Conservation (phyloP, 2,888 invertebrate genomes). For the Carcina quercana region DNA sequence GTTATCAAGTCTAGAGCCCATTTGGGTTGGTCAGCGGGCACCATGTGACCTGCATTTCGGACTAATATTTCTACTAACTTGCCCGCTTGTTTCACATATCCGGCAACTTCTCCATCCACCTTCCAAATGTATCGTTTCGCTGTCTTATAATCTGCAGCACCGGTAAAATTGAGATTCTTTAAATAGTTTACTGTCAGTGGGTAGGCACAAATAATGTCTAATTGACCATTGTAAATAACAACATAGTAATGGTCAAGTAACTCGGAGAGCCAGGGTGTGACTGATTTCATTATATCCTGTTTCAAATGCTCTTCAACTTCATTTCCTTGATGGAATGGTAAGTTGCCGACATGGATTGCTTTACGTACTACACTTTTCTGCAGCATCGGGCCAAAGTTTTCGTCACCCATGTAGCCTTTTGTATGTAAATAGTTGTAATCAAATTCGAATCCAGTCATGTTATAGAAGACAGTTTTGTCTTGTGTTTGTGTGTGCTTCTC, state of each 20-base stretch:
- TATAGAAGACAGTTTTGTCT: not conserved
- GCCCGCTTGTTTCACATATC: slow-evolving; percentile 75
- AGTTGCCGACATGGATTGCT: slow-evolving; percentile 85
- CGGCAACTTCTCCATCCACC: slow-evolving; percentile 73
- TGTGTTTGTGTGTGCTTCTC: not conserved
- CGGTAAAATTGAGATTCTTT: slow-evolving; percentile 73
- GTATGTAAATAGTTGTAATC: slow-evolving; percentile 1
- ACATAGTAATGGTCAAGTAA: slow-evolving; percentile 75
- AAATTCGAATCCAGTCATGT: not conserved
- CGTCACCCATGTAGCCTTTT: slow-evolving; percentile 9
- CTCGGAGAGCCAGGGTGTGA: slow-evolving; percentile 76
- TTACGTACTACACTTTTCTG: slow-evolving; percentile 71
- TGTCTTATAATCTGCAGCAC: slow-evolving; percentile 66
- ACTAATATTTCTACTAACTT: slow-evolving; percentile 77
- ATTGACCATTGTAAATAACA: slow-evolving; percentile 85
- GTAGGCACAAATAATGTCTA: slow-evolving; percentile 87
- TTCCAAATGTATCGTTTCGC: slow-evolving; percentile 75
- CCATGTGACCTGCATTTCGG: slow-evolving; percentile 81
- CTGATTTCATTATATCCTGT: slow-evolving; percentile 81
- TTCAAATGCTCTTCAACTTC: slow-evolving; percentile 76
- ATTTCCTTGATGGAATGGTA: slow-evolving; percentile 69
- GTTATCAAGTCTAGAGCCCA: slow-evolving; percentile 78
- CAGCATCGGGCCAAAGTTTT: slow-evolving; percentile 53
- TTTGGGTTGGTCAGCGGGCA: slow-evolving; percentile 78
- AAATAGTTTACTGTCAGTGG: slow-evolving; percentile 83